Base-by-base conservation (phyloP, 2,888 invertebrate genomes). In the Gibbula magus region DNA sequence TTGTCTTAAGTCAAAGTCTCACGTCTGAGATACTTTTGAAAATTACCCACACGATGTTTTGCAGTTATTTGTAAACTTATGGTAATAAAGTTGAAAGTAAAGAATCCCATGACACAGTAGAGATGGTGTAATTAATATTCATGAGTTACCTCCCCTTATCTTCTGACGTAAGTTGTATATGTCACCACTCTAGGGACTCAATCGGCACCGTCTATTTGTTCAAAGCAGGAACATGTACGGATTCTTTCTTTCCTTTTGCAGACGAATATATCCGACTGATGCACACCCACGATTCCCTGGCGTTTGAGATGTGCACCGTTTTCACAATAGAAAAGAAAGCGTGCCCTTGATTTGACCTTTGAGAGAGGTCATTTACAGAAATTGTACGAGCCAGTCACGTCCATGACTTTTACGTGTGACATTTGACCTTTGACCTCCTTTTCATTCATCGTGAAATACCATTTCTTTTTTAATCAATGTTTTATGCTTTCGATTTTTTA, bases 311-410 rank as follows among this genome's bases (percentile, higher is more conserved):
- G 51, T 79, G 73, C 20, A 81, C 82, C 16, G 81, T 84, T 32
- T 84, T 84, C 78, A 83, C 84, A 1, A 81, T 84, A 32, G 82
- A 82, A 61, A 81, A 82, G 10, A 75, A 81, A 51, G 82, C 84
- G 5, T 84, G 84, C 22, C 84, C 82, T 13, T 83, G 56, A 67
- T 51, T 74, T 13, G 61, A 16, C 29, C 10, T 10, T 45, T 13
- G 13, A n/a, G n/a, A n/a, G n/a, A 13, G 45, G 45, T 45, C 45
- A 8, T 35, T 8, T 5, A 8, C 8, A 35, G 35, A 35, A n/a
- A 35, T 35, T 35, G 4, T 1, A 45, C 56, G n/a, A 56, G 56
- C 56, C 20, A 25, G 56, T 56, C 22, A 1, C n/a, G 10, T 20
- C 3, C 2, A 54, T 2, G 22, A 22, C n/a, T 7, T 56, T n/a